Base-by-base conservation (phyloP, 2,797 vertebrate genomes). In the Selene dorsalis region DNA sequence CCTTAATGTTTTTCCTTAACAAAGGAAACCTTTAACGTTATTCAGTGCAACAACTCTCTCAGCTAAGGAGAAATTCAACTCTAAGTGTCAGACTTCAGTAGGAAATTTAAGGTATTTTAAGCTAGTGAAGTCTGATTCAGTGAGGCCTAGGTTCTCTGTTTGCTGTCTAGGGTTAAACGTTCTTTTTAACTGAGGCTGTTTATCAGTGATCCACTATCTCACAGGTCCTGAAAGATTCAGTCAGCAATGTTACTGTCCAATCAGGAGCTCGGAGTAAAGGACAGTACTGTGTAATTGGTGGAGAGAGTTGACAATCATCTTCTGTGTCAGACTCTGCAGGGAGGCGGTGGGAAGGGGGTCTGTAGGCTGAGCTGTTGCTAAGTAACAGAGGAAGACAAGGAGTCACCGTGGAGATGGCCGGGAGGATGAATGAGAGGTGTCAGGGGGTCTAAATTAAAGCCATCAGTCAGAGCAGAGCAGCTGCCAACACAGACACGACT, bases 341-440 rank as follows among this genome's bases (percentile, higher is more conserved):
- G 65, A 38, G 24, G 73, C 63, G 68, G 47, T 52, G 79, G 20
- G 32, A 35, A 35, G 24, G 11, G 2, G 47, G 61, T 81, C 79
- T 79, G 80, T 87, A 69, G 76, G 84, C 75, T 82, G 83, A 85
- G 62, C 62, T 78, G 93, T 94, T 94, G 90, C 93, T 94, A 92
- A 84, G 94, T 76, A 84, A 94, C 93, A 88, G 82, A 53, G 32
- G 73, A 62, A 79, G 50, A 79, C 4, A 2, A 63, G 66, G 69
- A 64, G 82, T 90, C 43, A 7, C 74, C 73, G 24, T 77, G 73
- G 83, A 62, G 56, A 91, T 79, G 30, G 75, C 39, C n/a, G 30
- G n/a, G 13, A 47, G 38, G 38, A 65, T 60, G 83, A 84, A 76
- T 60, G 57, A 79, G 65, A 74, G 60, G 72, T 76, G 75, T 84